A percentile compares a stretch with the other conserved stretches of the same genome.
These are phyloP conservation scores for Temnothorax curvispinosus DNA, from an alignment of 1,140 invertebrate species.

Conservation along the genomic window DNA sequence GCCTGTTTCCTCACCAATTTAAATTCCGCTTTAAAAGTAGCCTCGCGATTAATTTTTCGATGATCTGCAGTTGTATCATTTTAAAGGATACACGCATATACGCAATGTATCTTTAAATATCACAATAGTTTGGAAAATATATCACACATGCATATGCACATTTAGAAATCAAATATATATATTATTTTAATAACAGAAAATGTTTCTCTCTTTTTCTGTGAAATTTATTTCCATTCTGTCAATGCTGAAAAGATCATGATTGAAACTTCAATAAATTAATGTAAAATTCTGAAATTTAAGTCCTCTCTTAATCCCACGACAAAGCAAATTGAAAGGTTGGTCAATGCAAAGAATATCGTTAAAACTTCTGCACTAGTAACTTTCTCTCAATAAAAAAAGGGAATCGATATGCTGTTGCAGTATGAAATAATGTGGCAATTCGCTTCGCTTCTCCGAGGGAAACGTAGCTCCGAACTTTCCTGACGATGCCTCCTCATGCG, in stretches of 20 bases:
- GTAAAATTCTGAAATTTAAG: neutral
- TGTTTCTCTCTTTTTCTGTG: neutral
- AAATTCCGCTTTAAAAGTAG: slow-evolving; percentile 50
- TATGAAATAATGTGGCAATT: slow-evolving; percentile 26
- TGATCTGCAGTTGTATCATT: neutral
- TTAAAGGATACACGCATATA: neutral
- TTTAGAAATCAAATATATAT: neutral
- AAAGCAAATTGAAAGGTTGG: neutral
- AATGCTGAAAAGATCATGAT: neutral
- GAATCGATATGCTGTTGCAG: slow-evolving; percentile 11
- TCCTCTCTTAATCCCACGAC: neutral
- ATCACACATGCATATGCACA: neutral
- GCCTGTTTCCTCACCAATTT: slow-evolving; percentile 50
- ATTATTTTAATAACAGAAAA: neutral
- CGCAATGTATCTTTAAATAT: neutral
- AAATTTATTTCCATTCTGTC: neutral
- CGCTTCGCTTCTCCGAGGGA: neutral
- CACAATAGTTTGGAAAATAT: neutral
- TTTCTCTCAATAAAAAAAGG: neutral
- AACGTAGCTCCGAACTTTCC: slow-evolving; percentile 29
- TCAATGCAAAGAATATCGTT: slow-evolving; percentile 7
- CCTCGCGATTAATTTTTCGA: slow-evolving; percentile 53
- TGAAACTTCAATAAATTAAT: neutral
- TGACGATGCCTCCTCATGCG: slow-evolving; percentile 8
- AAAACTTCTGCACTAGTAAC: slow-evolving; percentile 14